Percentiles rank a stretch among this genome's conserved stretches.
These are phyloP conservation scores for Cavia aperea DNA, from an alignment of 2,113 vertebrate species.

Conservation along the genomic window DNA sequence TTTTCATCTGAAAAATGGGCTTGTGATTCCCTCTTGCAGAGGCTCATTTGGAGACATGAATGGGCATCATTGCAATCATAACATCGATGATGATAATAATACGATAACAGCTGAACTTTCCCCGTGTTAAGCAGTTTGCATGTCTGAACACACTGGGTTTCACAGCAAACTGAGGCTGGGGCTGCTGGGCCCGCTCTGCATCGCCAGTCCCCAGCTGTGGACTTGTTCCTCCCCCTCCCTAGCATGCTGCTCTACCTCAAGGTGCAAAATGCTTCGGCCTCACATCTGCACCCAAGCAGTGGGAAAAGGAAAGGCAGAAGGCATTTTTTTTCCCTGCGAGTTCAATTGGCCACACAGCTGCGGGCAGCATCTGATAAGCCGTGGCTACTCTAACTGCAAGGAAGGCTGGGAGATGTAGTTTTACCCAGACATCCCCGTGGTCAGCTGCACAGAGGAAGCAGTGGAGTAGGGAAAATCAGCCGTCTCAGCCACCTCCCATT, in stretches of 20 bases:
- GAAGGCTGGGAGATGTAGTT: constrained; percentile 35
- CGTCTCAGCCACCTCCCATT: not conserved
- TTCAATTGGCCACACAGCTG: not conserved
- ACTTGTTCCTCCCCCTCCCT: not conserved
- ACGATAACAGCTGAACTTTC: not conserved
- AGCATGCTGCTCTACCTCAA: not conserved
- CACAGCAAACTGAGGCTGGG: not conserved
- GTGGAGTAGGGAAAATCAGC: not conserved
- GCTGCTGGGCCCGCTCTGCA: not conserved
- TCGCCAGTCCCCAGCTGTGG: accelerated
- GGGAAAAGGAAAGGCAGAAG: not conserved
- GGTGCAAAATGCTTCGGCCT: not conserved
- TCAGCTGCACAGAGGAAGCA: not conserved
- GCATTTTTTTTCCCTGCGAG: not conserved
- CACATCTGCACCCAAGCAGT: not conserved
- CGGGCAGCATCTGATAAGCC: not conserved
- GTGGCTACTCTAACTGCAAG: not conserved
- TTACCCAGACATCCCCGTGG: not conserved
- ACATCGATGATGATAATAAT: not conserved
- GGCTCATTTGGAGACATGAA: not conserved
- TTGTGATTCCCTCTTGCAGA: not conserved
- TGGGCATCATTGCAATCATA: not conserved
- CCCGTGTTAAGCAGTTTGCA: not conserved
- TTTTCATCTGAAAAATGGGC: not conserved
- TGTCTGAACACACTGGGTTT: not conserved